Base-by-base conservation (phyloP, 2,888 invertebrate genomes). In the Drosophila acutilabella region DNA sequence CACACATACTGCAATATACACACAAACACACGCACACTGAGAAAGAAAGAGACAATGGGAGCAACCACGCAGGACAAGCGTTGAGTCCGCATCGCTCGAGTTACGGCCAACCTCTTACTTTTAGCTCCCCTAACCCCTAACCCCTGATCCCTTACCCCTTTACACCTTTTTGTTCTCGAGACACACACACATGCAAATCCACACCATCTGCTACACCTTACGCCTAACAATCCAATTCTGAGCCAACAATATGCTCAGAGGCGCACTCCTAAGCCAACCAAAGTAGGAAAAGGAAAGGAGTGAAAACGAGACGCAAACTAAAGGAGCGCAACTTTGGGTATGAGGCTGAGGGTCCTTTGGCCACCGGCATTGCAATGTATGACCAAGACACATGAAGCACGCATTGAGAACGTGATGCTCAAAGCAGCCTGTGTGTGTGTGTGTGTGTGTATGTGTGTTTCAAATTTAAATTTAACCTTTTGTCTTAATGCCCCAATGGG, bases 381-480 rank as follows among this genome's bases (percentile, higher is more conserved):
- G 81, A 78, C 78, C 81, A 73, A 62, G 88, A 58, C 69, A 71
- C 77, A 80, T 57, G 80, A 68, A 70, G 80, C 69, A 76, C 70
- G 74, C 77, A 71, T 54, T 30, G 54, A 45, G 80, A 51, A 81
- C 82, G 82, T 82, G 82, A 75, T 68, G 75, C 81, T 78, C 74
- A 47, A 65, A 64, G 41, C 40, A 45, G 45, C 50, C 72, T 53
- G 52, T 44, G 36, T 40, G 30, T 30, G 30, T 30, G 30, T 30
- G 30, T 26, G 7, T 26, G 26, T 30, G 30, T 30, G 30, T 8
- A 2, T 8, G 26, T 78, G 80, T 74, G 76, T 78, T 84, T 88
- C 87, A 88, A 88, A 88, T 89, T 88, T 87, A 87, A 89, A 89
- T 89, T 88, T 89, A 89, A 89, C 88, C 88, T 89, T 89, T 86